phyloP scores from a whole-genome alignment of 2,113 vertebrate genomes.

The Himantopus leucocephalus region DNA sequence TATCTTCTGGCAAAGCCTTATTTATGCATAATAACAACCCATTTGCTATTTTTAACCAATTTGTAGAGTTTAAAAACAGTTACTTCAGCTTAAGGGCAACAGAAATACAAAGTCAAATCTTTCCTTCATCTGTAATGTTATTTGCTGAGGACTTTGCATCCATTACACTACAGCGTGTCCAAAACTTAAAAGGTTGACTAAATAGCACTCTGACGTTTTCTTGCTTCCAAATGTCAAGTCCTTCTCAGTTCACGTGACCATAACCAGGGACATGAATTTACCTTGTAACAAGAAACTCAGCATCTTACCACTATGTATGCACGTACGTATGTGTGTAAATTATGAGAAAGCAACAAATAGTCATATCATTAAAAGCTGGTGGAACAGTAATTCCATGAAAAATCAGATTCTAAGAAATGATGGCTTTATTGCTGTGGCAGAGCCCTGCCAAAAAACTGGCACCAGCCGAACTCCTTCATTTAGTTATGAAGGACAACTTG shows the following conservation, averaged over 20 bases:
- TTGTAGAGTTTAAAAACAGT: background rate
- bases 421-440: background rate
- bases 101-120: background rate
- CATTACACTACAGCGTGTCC: background rate
- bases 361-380: background rate
- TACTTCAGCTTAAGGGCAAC: background rate
- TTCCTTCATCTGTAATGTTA: background rate
- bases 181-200: background rate
- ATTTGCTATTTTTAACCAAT: background rate
- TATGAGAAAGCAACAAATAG: background rate
- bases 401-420: background rate
- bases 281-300: background rate
- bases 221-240: background rate
- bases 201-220: background rate
- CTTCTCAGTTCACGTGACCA: background rate
- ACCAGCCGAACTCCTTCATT: background rate
- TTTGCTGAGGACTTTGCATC: background rate
- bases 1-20: background rate
- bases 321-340: background rate
- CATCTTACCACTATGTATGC: background rate
- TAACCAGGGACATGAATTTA: background rate
- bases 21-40: background rate
- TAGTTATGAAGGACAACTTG: slow-evolving; percentile 15
- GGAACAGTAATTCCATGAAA: background rate
- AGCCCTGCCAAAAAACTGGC: background rate